Evolutionary conservation across 1,140 invertebrate species (phyloP).

Genomic region (Trachelipus rathkii): DNA sequence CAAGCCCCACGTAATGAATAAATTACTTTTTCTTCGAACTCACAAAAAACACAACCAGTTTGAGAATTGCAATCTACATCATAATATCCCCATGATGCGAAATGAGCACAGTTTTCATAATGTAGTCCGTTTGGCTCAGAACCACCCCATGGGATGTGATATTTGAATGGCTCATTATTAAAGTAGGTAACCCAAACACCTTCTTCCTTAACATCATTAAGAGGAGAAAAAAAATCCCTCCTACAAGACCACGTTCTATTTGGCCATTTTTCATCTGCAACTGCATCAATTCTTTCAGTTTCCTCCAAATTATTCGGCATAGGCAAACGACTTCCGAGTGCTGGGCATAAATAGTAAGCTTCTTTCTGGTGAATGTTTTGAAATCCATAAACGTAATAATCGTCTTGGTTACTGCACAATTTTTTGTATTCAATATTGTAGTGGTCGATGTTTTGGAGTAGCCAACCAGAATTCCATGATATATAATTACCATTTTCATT

Average conservation of each 20-base stretch:
- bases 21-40: not conserved
- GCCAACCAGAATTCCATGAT: conserved; percentile 21
- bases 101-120: conserved; percentile 25
- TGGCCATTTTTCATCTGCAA: too few species aligned
- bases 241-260: not conserved
- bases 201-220: conserved; percentile 17
- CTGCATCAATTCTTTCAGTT: not conserved
- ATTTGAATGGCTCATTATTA: conserved; percentile 7
- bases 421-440: not conserved
- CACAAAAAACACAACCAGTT: conserved; percentile 12
- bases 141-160: not conserved
- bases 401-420: not conserved
- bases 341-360: conserved; percentile 18
- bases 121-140: conserved; percentile 21
- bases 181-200: conserved; percentile 9
- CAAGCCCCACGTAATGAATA: conserved; percentile 16
- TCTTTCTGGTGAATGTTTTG: not conserved
- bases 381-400: conserved; percentile 3
- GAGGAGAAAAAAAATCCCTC: not conserved
- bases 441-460: not conserved
- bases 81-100: not conserved
- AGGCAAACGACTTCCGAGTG: conserved; percentile 17
- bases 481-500: conserved; percentile 13
- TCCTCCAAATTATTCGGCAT: not conserved
- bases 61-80: conserved; percentile 16